Conservation (phyloP, 2,113 vertebrate genomes). For the Chaenocephalus aceratus region DNA sequence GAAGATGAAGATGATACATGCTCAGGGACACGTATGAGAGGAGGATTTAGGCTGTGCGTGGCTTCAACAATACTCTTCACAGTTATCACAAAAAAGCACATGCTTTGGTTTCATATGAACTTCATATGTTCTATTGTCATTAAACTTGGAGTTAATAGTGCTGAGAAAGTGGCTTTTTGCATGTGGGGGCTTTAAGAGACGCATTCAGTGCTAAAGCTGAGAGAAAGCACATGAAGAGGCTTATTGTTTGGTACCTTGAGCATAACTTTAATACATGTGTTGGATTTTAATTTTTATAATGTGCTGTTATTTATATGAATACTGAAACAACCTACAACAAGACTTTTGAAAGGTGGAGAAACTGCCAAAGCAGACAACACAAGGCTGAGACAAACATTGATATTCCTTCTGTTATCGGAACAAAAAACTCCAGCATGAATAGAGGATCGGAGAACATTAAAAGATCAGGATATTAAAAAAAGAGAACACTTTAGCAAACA, state of each 20-base stretch:
- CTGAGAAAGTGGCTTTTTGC: background rate
- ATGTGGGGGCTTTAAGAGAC: background rate
- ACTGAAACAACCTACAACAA: constrained; percentile 7
- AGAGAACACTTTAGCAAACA: background rate
- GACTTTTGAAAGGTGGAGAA: background rate
- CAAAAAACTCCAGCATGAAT: background rate
- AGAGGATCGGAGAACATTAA: background rate
- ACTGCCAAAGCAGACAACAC: background rate
- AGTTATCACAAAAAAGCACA: constrained; percentile 2
- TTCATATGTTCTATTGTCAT: background rate
- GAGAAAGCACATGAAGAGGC: background rate
- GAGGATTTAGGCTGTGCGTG: background rate
- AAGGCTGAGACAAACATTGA: background rate
- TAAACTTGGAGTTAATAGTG: background rate
- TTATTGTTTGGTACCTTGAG: background rate
- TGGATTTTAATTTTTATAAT: background rate
- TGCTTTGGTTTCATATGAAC: background rate
- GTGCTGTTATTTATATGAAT: constrained; percentile 7
- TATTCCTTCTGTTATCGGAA: background rate
- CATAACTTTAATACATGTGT: background rate
- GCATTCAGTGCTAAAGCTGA: background rate
- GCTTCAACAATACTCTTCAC: background rate
- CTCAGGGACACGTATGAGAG: background rate
- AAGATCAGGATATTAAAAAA: background rate
- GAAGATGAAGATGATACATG: background rate